phyloP scores from a whole-genome alignment of 2,113 vertebrate genomes.

The Silurus glanis region DNA sequence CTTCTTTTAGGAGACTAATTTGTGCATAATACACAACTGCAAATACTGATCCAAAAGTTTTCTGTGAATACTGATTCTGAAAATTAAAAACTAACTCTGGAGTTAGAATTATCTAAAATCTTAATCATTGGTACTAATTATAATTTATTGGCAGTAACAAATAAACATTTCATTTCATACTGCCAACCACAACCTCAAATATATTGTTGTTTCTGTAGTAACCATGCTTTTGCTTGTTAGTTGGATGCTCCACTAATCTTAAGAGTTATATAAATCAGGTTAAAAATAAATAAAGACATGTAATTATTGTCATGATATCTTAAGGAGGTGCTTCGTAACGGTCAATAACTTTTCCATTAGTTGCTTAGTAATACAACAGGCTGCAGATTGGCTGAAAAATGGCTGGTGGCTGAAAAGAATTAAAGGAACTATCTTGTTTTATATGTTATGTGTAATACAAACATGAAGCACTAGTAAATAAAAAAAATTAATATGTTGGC shows the following conservation, averaged over 20 bases:
- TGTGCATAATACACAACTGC: conserved; percentile 41
- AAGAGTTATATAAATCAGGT: background rate
- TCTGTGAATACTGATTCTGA: background rate
- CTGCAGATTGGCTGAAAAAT: background rate
- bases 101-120: too few relatives aligned
- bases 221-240: background rate
- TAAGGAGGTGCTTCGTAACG: background rate
- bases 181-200: background rate
- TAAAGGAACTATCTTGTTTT: background rate
- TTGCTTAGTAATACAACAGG: background rate
- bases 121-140: too few relatives aligned
- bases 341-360: background rate
- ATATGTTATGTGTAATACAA: too few relatives aligned
- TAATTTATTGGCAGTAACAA: background rate
- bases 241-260: background rate
- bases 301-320: background rate
- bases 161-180: background rate
- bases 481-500: background rate
- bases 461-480: background rate
- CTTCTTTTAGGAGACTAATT: conserved; percentile 50
- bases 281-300: background rate
- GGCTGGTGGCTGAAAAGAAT: background rate
- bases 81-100: too few relatives aligned
- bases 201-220: background rate
- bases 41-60: conserved; percentile 21